phyloP scores from a whole-genome alignment of 2,888 invertebrate genomes.

The Polydesmus complanatus region DNA sequence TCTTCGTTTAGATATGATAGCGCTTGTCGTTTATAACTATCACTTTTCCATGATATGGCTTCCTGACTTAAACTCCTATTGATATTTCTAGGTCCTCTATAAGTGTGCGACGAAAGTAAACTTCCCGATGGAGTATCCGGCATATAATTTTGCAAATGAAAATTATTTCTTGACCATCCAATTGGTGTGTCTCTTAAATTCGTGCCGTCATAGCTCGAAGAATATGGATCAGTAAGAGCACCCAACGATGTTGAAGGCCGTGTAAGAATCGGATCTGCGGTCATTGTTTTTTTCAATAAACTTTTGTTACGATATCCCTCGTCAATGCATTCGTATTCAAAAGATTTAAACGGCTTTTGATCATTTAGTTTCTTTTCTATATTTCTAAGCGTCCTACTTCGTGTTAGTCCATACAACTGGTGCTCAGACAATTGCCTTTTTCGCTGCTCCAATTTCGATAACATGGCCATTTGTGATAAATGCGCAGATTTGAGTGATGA shows the following conservation, averaged over 20 bases:
- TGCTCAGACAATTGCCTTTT: not conserved
- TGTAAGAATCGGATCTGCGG: conserved; percentile 18
- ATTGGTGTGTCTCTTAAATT: conserved; percentile 23
- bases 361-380: conserved; percentile 32
- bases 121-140: conserved; percentile 2
- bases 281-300: conserved; percentile 22
- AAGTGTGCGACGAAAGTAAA: conserved; percentile 1
- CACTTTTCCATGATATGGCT: conserved; percentile 10
- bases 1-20: conserved; percentile 4
- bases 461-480: not conserved
- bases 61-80: conserved; percentile 18
- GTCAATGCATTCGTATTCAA: conserved; percentile 35
- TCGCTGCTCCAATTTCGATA: not conserved
- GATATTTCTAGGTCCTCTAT: not conserved
- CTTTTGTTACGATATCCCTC: conserved; percentile 25
- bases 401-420: not conserved
- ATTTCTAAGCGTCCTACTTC: conserved; percentile 25
- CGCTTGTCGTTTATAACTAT: conserved; percentile 1
- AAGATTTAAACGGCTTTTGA: conserved; percentile 32
- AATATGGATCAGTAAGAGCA: conserved; percentile 8
- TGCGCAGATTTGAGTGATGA: not conserved
- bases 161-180: conserved; percentile 20
- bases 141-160: conserved; percentile 12
- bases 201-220: conserved; percentile 3
- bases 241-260: conserved; percentile 22